Conservation (phyloP, 2,113 vertebrate species). For the Zapus hudsonius region DNA sequence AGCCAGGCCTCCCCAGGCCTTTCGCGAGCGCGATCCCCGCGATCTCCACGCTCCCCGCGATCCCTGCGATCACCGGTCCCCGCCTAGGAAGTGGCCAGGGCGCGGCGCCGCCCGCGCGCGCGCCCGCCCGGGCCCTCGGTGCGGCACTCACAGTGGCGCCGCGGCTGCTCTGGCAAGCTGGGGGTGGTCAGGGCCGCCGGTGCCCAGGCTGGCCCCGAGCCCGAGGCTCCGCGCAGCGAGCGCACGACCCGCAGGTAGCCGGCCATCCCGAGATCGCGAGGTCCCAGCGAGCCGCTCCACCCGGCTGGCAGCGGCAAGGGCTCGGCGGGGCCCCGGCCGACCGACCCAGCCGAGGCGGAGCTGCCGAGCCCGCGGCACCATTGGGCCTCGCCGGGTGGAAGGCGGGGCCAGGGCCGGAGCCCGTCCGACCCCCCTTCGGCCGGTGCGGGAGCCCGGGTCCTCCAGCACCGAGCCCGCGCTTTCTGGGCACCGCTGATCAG, state of each 20-base stretch:
- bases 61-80: background rate
- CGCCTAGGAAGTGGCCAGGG: background rate
- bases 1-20: background rate
- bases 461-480: background rate
- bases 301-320: background rate
- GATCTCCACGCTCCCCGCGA: background rate
- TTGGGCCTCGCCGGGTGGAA: slow-evolving; percentile 55
- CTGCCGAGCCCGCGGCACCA: slow-evolving; percentile 21
- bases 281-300: background rate
- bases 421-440: background rate
- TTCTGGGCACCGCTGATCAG: fast-evolving
- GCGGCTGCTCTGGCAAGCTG: slow-evolving; percentile 63
- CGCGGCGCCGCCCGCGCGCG: too few relatives aligned
- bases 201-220: slow-evolving; percentile 61
- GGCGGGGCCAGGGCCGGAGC: slow-evolving; percentile 12
- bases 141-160: slow-evolving; percentile 41
- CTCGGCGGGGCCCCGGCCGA: background rate
- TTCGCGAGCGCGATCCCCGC: background rate
- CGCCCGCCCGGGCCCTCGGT: background rate
- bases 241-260: slow-evolving; percentile 70
- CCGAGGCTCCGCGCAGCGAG: slow-evolving; percentile 68
- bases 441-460: background rate
- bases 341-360: background rate
- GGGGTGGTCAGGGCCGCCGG: slow-evolving; percentile 67
- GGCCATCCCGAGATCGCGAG: slow-evolving; percentile 58